Evolutionary conservation across 2,113 vertebrate species (phyloP), one percentile per base, ranked within the genome.

Genomic region (Tympanuchus pallidicinctus): DNA sequence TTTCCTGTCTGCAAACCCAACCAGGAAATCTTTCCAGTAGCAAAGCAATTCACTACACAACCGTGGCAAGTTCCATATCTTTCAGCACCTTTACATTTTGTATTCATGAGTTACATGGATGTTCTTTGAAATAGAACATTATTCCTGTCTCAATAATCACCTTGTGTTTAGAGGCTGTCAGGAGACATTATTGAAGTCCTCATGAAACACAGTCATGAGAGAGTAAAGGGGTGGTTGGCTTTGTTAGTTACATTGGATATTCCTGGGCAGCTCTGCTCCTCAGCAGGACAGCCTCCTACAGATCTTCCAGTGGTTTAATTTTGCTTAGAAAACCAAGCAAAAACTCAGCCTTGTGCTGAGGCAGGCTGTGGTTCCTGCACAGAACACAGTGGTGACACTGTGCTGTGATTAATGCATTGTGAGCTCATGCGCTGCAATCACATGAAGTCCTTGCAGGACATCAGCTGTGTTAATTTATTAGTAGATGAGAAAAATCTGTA

Each of bases 1-100:
- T 82, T 93, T 95, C 45, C 56, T 84, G 17, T 52, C 63, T 73
- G 48, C 82, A 93, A 91, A 82, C 14, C 38, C 32, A 85, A 73
- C 20, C 65, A 47, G 59, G 81, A 92, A 84, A 76, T 40, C 63
- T 84, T 75, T 72, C 22, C 54, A 73, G 74, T 8, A 56, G 87
- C 73, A 95, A 94, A 89, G 11, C 4, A 3, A 54, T 84, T 92
- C 70, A 27, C 38, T 60, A 20, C 60, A 8, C 48, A 86, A 94
- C 36, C 60, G 0, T 70, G 82, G 61, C 4, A 2, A 78, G 48
- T 42, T 67, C 45, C 25, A 91, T 80, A 87, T 70, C 72, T 82
- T 82, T 56, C 71, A 50, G n/a, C 36, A 91, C 63, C 45, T 92
- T 87, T 54, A 56, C 59, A 56, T 70, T 81, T 95, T 65, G 43